A percentile compares a stretch with the other conserved stretches of the same genome.
These are phyloP conservation scores for Antrozous pallidus DNA, from an alignment of 2,797 vertebrate genomes.

Conservation along the genomic window DNA sequence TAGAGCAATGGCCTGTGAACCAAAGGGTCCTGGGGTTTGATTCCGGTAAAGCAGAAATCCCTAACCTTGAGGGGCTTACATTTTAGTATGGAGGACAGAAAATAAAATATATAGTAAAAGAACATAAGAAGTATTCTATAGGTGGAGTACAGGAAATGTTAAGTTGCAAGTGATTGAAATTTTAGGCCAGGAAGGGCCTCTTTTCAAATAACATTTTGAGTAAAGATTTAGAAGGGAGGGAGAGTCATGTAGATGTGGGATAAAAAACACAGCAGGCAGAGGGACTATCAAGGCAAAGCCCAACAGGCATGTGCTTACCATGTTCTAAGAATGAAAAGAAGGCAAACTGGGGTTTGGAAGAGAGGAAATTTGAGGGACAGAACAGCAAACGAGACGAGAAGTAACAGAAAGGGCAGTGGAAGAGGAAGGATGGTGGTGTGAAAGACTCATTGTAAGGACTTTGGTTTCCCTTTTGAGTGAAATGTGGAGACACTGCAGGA, in stretches of 20 bases:
- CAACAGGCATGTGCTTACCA: background rate
- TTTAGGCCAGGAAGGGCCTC: background rate
- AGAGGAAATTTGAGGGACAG: background rate
- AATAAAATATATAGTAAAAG: background rate
- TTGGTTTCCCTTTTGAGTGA: background rate
- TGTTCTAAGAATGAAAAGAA: background rate
- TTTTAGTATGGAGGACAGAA: background rate
- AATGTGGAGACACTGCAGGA: background rate
- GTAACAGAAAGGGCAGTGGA: background rate
- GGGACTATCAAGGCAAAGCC: background rate
- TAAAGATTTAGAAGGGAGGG: background rate
- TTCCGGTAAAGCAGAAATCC: background rate
- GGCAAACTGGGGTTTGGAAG: background rate
- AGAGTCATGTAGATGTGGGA: background rate
- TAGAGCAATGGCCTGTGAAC: no score
- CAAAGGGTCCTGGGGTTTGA: no score
- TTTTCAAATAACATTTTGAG: constrained; percentile 13
- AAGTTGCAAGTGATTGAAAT: background rate
- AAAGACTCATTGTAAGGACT: background rate
- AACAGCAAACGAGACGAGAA: background rate
- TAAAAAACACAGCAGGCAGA: background rate
- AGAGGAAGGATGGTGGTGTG: background rate
- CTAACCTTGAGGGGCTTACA: background rate
- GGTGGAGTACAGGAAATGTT: background rate
- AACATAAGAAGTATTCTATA: background rate